phyloP scores from a whole-genome alignment of 2,888 invertebrate genomes.

The Eledona agricola region DNA sequence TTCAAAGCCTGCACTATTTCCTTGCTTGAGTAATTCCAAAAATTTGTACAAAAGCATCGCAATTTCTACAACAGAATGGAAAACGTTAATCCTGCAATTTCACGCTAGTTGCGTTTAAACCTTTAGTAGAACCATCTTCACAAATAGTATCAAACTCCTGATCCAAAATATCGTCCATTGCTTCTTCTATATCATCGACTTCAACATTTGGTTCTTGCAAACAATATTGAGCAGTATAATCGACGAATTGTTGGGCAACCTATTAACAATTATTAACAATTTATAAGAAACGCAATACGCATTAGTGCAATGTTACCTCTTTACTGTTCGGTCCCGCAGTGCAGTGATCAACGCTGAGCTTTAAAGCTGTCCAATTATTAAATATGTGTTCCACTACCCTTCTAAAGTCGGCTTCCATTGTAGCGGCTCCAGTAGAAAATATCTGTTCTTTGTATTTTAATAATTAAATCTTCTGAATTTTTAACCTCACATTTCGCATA shows the following conservation, averaged over 20 bases:
- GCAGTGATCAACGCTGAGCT: conserved; percentile 77
- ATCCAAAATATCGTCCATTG: conserved; percentile 76
- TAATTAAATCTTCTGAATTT: no score
- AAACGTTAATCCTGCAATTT: conserved; percentile 7
- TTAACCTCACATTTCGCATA: no score
- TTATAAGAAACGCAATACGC: background rate
- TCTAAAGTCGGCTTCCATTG: conserved; percentile 65
- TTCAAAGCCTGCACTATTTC: conserved; percentile 67
- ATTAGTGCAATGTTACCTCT: conserved; percentile 63
- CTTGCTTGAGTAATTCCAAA: conserved; percentile 66
- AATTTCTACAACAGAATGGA: conserved; percentile 65
- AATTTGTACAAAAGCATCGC: conserved; percentile 67
- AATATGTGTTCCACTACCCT: conserved; percentile 73
- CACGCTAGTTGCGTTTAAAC: conserved; percentile 53
- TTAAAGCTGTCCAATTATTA: conserved; percentile 77
- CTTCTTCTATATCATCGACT: conserved; percentile 69
- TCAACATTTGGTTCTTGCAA: conserved; percentile 67
- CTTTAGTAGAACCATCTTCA: conserved; percentile 75
- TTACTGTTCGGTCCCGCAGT: conserved; percentile 76
- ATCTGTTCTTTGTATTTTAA: no score
- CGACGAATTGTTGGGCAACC: conserved; percentile 72
- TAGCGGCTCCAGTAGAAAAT: no score
- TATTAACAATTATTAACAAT: conserved; percentile 53
- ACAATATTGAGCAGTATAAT: conserved; percentile 72
- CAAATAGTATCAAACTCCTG: conserved; percentile 78